Evolutionary conservation across 2,113 vertebrate species (phyloP).

Genomic region (Phodopus roborovskii): DNA sequence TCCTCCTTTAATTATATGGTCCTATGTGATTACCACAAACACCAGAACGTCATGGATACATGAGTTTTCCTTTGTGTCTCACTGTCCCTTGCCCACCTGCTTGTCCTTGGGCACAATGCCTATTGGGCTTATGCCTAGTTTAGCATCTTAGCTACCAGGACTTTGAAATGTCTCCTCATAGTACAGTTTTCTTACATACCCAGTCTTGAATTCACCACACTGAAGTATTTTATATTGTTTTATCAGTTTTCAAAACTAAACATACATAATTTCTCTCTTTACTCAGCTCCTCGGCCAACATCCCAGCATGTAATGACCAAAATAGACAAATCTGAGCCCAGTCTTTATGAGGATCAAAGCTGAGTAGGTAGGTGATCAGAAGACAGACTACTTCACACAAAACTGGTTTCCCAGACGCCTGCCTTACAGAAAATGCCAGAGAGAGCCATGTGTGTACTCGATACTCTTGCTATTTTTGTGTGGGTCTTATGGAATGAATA

Average conservation of each 20-base stretch:
- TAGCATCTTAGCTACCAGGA: not conserved
- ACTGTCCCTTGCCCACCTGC: not conserved
- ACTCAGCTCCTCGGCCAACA: not conserved
- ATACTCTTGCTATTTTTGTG: slow-evolving; percentile 65
- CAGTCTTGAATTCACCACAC: not conserved
- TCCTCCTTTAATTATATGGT: not conserved
- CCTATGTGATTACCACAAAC: not conserved
- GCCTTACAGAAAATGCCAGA: slow-evolving; percentile 4
- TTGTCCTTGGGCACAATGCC: not conserved
- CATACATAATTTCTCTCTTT: not conserved
- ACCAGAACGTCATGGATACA: not conserved
- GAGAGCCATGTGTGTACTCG: not conserved
- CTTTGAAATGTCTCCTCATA: not conserved
- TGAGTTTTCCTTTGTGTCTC: not conserved
- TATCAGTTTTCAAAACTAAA: slow-evolving; percentile 22
- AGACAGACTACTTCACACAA: not conserved
- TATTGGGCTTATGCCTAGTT: not conserved
- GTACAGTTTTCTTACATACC: not conserved
- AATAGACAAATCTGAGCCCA: not conserved
- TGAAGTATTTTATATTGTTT: slow-evolving; percentile 9
- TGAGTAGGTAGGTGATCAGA: not conserved
- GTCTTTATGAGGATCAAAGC: not conserved
- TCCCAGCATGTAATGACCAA: not conserved
- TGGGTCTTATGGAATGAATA: slow-evolving; percentile 62
- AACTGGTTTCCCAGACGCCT: not conserved